Base-by-base conservation (phyloP, 2,797 vertebrate species). In the Bradypodion pumilum region DNA sequence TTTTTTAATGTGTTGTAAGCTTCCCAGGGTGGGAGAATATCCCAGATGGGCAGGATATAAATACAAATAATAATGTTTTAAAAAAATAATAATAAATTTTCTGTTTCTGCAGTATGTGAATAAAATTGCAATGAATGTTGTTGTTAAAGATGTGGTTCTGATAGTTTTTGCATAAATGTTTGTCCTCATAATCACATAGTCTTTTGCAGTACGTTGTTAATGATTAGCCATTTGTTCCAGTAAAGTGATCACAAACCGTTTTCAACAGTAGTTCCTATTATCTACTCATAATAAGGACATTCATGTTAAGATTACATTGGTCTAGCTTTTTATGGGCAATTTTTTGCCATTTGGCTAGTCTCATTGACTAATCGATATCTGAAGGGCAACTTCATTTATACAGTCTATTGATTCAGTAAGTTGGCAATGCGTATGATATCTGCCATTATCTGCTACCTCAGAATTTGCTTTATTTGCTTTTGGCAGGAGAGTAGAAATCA, bases 251-350 rank as follows among this genome's bases (percentile, higher is more conserved):
- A 70, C 40, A 81, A 62, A 81, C 10, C 70, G 32, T 85, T 44
- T 85, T 69, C 73, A 52, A 49, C 62, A 85, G 70, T 85, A 29
- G 73, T 60, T 80, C 75, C 65, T 70, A 62, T 85, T 76, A 70
- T 77, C 73, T 85, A 74, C 46, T 70, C 68, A 72, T 81, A 81
- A 85, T 49, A 81, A 81, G 78, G 42, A 85, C 42, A 77, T 70
- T 75, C 52, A 63, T 40, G 70, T 76, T 77, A 70, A 81, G 74
- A 70, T 77, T 69, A 46, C 79, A 25, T 70, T 85, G 42, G 32
- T 40, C 13, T 44, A 65, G 52, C 56, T 77, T 29, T 35, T n/a
- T 81, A 70, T 60, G 40, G 72, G 42, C n/a, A 46, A 37, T 76
- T 85, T 85, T 80, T 81, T 81, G 52, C 40, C 44, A 77, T 76